Evolutionary conservation across 1,140 invertebrate genomes (phyloP).

Genomic region (Uloborus diversus): DNA sequence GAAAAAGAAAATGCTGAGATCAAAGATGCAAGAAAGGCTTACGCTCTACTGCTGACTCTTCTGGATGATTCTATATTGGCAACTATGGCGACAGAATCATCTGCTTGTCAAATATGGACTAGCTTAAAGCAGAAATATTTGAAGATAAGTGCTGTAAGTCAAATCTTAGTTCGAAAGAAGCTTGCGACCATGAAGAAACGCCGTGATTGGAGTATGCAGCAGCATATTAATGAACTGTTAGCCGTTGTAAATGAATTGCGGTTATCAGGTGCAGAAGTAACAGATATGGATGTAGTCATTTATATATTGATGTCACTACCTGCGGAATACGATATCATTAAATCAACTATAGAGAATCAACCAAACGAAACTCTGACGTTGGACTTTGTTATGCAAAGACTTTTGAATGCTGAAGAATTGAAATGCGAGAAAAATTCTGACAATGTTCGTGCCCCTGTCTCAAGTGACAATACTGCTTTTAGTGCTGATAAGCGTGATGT

Average conservation of each 20-base stretch:
- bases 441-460: too few species aligned
- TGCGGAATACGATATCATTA: conserved; percentile 2
- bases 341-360: conserved; percentile 2
- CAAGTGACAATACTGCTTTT: too few species aligned
- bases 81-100: background rate
- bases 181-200: conserved; percentile 16
- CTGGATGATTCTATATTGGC: background rate
- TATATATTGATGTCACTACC: conserved; percentile 5
- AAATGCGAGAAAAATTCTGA: too few species aligned
- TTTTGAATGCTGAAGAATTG: too few species aligned
- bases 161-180: conserved; percentile 21
- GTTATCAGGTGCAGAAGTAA: conserved; percentile 1
- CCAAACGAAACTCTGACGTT: too few species aligned
- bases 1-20: background rate
- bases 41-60: background rate
- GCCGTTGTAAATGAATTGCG: conserved; percentile 5
- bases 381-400: too few species aligned
- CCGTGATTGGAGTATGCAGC: conserved; percentile 11
- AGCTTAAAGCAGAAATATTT: background rate
- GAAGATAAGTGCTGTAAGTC: background rate
- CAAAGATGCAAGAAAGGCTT: conserved; percentile 9
- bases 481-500: too few species aligned
- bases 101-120: background rate
- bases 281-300: conserved; percentile 8
- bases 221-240: conserved; percentile 22